Conservation (phyloP, 2,113 vertebrate species). For the Cyanoliseus patagonus region DNA sequence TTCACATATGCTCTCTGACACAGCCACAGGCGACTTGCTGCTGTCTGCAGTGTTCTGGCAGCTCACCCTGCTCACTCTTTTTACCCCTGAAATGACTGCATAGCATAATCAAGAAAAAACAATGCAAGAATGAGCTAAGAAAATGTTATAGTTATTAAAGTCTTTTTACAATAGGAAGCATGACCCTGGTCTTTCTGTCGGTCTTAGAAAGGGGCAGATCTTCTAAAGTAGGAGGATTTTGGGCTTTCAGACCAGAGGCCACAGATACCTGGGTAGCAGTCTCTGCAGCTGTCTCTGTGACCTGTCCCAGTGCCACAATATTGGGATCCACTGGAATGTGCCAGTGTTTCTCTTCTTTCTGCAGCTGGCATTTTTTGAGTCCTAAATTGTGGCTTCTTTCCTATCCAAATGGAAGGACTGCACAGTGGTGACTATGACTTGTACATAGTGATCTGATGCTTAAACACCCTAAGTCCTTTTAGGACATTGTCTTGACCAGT, state of each 20-base stretch:
- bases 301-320: neutral
- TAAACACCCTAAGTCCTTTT: neutral
- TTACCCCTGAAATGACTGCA: neutral
- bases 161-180: neutral
- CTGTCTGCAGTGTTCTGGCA: neutral
- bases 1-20: neutral
- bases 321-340: fast-evolving
- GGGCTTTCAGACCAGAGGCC: neutral
- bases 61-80: neutral
- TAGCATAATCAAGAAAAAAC: neutral
- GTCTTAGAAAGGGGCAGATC: neutral
- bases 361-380: neutral
- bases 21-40: neutral
- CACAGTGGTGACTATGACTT: neutral
- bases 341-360: neutral
- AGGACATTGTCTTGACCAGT: neutral
- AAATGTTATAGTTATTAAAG: neutral
- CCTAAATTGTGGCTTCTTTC: neutral
- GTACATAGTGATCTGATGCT: neutral
- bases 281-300: neutral
- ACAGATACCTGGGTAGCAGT: neutral
- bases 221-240: neutral
- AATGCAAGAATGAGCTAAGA: neutral
- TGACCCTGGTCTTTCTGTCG: neutral
- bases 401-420: neutral